Conservation (phyloP, 1,140 invertebrate genomes). For the Leptopilina boulardi region DNA sequence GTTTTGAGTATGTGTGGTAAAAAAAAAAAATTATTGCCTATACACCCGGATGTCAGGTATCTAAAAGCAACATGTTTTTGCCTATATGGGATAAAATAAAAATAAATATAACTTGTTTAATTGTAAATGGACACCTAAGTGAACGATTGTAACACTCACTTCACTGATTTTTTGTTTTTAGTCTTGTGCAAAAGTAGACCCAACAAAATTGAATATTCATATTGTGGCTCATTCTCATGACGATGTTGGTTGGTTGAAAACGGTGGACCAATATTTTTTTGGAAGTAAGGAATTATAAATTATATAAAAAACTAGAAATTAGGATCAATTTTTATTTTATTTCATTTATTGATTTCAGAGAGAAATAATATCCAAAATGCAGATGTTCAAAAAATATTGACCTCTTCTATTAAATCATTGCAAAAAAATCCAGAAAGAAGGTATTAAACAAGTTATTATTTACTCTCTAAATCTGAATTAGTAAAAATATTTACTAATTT, state of each 20-base stretch:
- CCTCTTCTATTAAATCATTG: conserved; percentile 89
- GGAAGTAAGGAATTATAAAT: conserved; percentile 76
- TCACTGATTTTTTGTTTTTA: conserved; percentile 65
- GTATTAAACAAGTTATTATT: conserved; percentile 71
- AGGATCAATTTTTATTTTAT: background rate
- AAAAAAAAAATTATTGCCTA: no score
- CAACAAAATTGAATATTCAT: conserved; percentile 85
- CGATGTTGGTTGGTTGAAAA: conserved; percentile 95
- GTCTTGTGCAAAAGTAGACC: conserved; percentile 78
- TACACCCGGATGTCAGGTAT: no score
- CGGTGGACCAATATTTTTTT: conserved; percentile 93
- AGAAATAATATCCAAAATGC: conserved; percentile 78
- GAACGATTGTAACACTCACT: no score
- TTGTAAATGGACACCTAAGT: no score
- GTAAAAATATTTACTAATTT: no score
- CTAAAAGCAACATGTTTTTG: no score
- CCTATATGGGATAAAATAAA: no score
- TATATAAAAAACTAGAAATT: background rate
- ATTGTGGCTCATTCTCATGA: conserved; percentile 89
- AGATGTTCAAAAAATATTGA: conserved; percentile 93
- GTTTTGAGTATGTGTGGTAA: no score
- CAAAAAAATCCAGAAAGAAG: conserved; percentile 83
- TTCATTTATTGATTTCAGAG: background rate
- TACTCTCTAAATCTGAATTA: no score
- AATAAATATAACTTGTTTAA: no score